A percentile compares a stretch with the other conserved stretches of the same genome.
Conservation (phyloP, 92 coral and sea anemone species). For the Epizoanthus ramosus region DNA sequence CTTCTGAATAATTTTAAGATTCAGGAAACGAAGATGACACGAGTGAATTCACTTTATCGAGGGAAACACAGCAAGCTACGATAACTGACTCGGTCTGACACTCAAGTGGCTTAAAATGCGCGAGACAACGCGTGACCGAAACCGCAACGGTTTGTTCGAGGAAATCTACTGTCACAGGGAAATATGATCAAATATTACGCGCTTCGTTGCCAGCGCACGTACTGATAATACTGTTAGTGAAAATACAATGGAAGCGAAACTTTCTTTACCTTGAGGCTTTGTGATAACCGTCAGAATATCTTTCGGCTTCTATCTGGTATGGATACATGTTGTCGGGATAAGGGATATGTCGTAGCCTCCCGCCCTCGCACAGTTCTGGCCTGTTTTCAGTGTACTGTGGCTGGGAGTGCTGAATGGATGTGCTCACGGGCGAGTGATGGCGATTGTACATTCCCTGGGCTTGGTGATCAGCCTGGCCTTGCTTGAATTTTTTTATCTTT, state of each 20-base stretch:
- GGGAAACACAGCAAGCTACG: no score
- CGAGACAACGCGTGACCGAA: background rate
- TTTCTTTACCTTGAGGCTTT: slow-evolving; percentile 31
- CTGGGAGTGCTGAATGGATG: slow-evolving; percentile 17
- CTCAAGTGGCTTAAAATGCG: background rate
- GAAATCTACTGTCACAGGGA: background rate
- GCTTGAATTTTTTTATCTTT: slow-evolving; percentile 26
- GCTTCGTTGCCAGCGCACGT: background rate
- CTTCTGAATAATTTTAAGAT: background rate
- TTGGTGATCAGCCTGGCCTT: slow-evolving; percentile 17
- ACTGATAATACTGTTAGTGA: no score
- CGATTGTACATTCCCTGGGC: slow-evolving; percentile 28
- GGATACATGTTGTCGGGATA: slow-evolving; percentile 33
- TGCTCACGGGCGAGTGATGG: slow-evolving; percentile 12
- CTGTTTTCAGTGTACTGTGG: slow-evolving; percentile 31
- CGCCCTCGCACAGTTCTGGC: slow-evolving; percentile 25
- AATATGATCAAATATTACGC: background rate
- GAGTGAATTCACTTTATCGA: slow-evolving; percentile 6
- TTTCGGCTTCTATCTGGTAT: slow-evolving; percentile 37
- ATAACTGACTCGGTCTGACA: background rate
- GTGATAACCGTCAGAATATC: slow-evolving; percentile 29
- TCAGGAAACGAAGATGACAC: slow-evolving; percentile 1
- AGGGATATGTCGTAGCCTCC: slow-evolving; percentile 24
- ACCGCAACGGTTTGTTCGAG: background rate
- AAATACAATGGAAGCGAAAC: background rate